Evolutionary conservation across 2,888 invertebrate genomes (phyloP), one percentile per base, ranked within the genome.

Genomic region (Malacosoma neustria): DNA sequence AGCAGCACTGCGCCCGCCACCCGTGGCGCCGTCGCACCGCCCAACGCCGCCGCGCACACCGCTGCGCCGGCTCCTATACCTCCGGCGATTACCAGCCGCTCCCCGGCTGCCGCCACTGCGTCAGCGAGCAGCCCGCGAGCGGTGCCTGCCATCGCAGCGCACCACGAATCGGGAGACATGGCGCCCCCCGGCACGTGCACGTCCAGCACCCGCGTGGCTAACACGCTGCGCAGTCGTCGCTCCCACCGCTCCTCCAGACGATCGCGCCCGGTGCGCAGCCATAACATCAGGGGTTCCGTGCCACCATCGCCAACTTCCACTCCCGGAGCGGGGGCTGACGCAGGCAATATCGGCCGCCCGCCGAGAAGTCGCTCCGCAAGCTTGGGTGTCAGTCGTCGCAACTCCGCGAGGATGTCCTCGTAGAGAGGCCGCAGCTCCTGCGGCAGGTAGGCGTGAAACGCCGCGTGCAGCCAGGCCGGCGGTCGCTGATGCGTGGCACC

Each of bases 1-100:
- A 92, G 76, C 60, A 91, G 91, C 44, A 92, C 86, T 30, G 91
- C 87, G 11, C 91, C 92, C 29, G 62, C 60, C 57, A 57, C 54
- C 51, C 43, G 42, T 46, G 32, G 42, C 34, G 39, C 43, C 31
- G 49, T 41, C 33, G 41, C 48, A 34, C 49, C 49, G 37, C 43
- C 45, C 43, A 45, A 49, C 50, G 55, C 48, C 49, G 49, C 53
- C 42, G 40, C 49, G 35, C 46, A 46, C 47, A 61, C 43, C 33
- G 57, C 46, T 14, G 61, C 66, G 40, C 66, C 67, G 45, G 58
- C 64, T 42, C 63, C 65, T 42, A 45, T 57, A 11, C 70, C 71
- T 43, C 66, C 58, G 51, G 57, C 49, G 43, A 61, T 41, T 53
- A 64, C 57, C 37, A 34, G 37, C 47, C 52, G 39, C 29, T 31